Evolutionary conservation across 2,113 vertebrate species (phyloP).

Genomic region (Laticauda laticaudata): DNA sequence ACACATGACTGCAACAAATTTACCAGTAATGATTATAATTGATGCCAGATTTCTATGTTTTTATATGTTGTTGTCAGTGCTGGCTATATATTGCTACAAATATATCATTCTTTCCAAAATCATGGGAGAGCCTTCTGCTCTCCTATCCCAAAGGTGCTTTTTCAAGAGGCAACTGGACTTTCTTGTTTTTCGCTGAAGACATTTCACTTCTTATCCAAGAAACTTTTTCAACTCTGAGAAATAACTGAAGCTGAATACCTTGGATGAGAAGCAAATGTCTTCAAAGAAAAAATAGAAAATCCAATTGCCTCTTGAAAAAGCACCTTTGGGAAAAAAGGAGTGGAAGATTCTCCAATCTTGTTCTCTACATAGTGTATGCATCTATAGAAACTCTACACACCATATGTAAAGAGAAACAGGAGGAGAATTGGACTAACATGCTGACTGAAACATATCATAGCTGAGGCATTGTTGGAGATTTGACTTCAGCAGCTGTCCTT

Average conservation of each 20-base stretch:
- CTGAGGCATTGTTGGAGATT: not conserved
- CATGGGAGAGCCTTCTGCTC: too few relatives aligned
- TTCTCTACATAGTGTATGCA: not conserved
- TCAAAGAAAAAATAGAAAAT: too few relatives aligned
- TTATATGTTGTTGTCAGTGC: not conserved
- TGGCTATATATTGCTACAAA: not conserved
- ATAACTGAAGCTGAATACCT: too few relatives aligned
- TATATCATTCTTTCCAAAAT: not conserved
- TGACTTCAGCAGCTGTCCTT: not conserved
- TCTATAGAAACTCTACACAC: not conserved
- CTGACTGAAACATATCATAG: not conserved
- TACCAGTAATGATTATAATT: not conserved
- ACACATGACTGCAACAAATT: not conserved
- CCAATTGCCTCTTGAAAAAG: too few relatives aligned
- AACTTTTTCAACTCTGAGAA: too few relatives aligned
- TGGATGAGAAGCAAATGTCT: too few relatives aligned
- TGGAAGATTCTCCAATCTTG: not conserved
- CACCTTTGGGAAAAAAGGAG: too few relatives aligned
- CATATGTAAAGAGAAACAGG: not conserved
- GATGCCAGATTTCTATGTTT: not conserved
- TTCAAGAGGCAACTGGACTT: too few relatives aligned
- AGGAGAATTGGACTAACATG: not conserved
- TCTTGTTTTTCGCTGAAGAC: too few relatives aligned
- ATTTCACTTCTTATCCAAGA: too few relatives aligned
- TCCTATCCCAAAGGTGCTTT: too few relatives aligned